Evolutionary conservation across 2,113 vertebrate genomes (phyloP).

Genomic region (Gnathonemus echidnorhynchus): DNA sequence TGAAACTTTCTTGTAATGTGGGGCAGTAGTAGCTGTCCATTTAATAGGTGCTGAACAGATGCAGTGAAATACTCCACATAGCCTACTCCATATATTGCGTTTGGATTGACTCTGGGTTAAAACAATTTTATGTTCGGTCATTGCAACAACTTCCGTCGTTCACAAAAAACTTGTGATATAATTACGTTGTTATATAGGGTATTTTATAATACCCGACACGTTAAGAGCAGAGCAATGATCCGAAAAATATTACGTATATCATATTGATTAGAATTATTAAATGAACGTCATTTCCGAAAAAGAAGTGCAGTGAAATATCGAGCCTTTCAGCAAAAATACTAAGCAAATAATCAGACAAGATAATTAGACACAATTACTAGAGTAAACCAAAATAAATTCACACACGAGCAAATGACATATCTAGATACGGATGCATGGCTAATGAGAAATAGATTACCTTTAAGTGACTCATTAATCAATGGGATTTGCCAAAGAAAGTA

Average conservation of each 20-base stretch:
- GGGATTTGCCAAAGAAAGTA: background rate
- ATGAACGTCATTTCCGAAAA: background rate
- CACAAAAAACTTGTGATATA: background rate
- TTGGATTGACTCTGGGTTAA: background rate
- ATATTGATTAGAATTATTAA: background rate
- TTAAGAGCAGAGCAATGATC: background rate
- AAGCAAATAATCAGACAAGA: background rate
- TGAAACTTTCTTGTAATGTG: background rate
- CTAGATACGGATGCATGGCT: background rate
- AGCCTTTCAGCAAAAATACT: background rate
- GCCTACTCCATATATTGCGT: background rate
- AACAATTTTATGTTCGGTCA: background rate
- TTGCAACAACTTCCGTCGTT: background rate
- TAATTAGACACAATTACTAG: background rate
- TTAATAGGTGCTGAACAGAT: background rate
- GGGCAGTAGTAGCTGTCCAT: background rate
- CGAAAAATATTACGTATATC: background rate
- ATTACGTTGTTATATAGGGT: background rate
- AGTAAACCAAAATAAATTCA: background rate
- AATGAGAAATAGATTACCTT: conserved; percentile 8
- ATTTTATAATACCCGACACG: background rate
- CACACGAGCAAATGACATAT: background rate
- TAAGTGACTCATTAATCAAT: conserved; percentile 9
- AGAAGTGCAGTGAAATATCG: background rate
- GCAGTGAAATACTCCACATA: background rate